Percentiles rank a stretch among this genome's conserved stretches.
Evolutionary conservation across 2,113 vertebrate genomes (phyloP).

Genomic region (Leptodactylus fuscus): DNA sequence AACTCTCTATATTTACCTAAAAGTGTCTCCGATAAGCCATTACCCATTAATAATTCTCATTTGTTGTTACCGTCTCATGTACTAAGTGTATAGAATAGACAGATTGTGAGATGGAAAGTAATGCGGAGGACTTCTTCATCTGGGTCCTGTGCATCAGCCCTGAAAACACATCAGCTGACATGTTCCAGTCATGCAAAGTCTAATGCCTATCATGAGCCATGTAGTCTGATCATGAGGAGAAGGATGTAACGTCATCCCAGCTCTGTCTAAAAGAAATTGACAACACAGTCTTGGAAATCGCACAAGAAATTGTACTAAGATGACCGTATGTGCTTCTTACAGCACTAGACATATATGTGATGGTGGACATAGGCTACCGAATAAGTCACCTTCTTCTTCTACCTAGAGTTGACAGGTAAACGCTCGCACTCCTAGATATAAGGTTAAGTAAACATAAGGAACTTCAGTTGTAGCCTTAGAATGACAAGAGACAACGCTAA

Average conservation of each 20-base stretch:
- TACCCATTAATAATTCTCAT: too few species aligned
- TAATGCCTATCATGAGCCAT: background rate
- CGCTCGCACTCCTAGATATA: background rate
- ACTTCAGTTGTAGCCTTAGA: background rate
- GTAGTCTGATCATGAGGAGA: background rate
- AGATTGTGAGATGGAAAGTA: background rate
- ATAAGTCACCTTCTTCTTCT: background rate
- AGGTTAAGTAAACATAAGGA: conserved; percentile 12
- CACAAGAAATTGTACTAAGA: background rate
- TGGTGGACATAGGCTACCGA: too few species aligned
- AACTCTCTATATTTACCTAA: too few species aligned
- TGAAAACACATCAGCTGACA: background rate
- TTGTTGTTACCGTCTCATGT: too few species aligned
- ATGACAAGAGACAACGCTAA: conserved; percentile 6
- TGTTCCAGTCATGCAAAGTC: background rate
- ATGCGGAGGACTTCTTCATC: background rate
- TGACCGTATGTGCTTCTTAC: background rate
- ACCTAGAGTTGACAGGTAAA: background rate
- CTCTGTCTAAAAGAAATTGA: background rate
- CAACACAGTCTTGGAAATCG: background rate
- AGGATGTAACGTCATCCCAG: background rate
- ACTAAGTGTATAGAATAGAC: too few species aligned
- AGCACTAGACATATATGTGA: background rate
- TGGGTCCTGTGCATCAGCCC: background rate
- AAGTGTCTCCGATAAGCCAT: too few species aligned